A percentile compares a stretch with the other conserved stretches of the same genome.
Evolutionary conservation across 2,113 vertebrate species (phyloP).

Genomic region (Rhabdornis inornatus): DNA sequence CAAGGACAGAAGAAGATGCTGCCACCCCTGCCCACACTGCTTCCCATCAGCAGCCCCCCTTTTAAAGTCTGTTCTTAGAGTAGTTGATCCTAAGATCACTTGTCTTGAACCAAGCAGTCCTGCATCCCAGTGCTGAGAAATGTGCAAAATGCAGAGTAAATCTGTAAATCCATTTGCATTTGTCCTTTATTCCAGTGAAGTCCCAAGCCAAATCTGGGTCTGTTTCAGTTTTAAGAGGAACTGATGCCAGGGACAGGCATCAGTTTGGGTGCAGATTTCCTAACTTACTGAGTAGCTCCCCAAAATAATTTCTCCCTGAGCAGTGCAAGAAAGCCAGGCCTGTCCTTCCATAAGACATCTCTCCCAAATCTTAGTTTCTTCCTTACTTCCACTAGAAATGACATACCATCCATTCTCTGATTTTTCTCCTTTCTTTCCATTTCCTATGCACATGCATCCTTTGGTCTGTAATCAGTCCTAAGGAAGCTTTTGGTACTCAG

Average conservation of each 20-base stretch:
- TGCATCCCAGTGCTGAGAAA: not conserved
- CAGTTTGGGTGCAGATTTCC: not conserved
- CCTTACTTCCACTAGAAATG: not conserved
- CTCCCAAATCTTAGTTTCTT: not conserved
- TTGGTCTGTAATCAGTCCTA: not conserved
- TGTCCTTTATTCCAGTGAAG: not conserved
- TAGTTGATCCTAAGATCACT: not conserved
- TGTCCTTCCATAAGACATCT: not conserved
- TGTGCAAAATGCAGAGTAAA: not conserved
- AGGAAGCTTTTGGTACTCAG: not conserved
- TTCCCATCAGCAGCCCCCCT: not conserved
- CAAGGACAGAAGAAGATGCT: not conserved
- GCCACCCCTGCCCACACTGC: accelerated
- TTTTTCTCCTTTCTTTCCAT: not conserved
- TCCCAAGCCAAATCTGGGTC: not conserved
- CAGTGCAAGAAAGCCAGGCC: not conserved
- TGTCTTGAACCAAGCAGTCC: not conserved
- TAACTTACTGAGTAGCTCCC: not conserved
- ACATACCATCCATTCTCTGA: not conserved
- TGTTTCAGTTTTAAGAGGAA: not conserved
- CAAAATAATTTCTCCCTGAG: not conserved
- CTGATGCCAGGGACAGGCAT: not conserved
- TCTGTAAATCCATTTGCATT: not conserved
- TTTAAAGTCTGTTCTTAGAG: not conserved
- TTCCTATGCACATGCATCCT: not conserved